Evolutionary conservation across 2,113 vertebrate genomes (phyloP).

Genomic region (Colius striatus): DNA sequence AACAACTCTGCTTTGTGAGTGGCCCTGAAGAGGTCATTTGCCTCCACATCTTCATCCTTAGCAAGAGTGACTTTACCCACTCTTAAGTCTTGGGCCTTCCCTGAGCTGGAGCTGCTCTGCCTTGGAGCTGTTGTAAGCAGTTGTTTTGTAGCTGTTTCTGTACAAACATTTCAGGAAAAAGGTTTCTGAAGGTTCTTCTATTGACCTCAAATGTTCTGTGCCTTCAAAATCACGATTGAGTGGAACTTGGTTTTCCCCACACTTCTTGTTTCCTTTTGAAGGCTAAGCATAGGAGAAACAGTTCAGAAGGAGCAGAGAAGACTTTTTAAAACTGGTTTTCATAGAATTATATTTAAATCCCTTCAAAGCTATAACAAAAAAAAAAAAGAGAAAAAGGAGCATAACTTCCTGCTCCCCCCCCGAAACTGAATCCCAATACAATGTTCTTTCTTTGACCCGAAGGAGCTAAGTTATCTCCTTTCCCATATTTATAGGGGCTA

Average conservation of each 20-base stretch:
- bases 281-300: background rate
- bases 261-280: conserved; percentile 10
- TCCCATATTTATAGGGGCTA: background rate
- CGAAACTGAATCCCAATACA: background rate
- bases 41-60: background rate
- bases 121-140: background rate
- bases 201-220: background rate
- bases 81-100: background rate
- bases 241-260: background rate
- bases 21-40: background rate
- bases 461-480: background rate
- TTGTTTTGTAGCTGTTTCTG: background rate
- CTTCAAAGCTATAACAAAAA: background rate
- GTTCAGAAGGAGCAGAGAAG: background rate
- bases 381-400: background rate
- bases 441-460: background rate
- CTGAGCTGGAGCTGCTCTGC: background rate
- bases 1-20: background rate
- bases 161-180: background rate
- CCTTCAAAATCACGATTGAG: background rate
- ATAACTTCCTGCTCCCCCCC: background rate
- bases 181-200: background rate
- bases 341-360: background rate
- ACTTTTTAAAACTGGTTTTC: background rate
- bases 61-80: background rate